Percentiles rank a stretch among this genome's conserved stretches.
phyloP scores from a whole-genome alignment of 2,888 invertebrate genomes.

The Tachystola acroxantha region DNA sequence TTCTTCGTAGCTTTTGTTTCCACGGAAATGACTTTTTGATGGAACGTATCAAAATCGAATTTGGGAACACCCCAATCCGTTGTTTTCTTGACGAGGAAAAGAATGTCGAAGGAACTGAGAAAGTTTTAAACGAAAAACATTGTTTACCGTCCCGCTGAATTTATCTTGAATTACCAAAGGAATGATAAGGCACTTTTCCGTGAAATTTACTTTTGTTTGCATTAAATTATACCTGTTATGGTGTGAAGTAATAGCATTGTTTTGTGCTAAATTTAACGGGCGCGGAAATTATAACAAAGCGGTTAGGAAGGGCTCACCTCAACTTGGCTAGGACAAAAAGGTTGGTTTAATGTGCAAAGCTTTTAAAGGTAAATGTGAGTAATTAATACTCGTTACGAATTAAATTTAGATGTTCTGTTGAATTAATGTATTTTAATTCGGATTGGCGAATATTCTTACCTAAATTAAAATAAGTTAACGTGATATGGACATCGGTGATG shows the following conservation, averaged over 20 bases:
- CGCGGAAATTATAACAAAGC: constrained; percentile 38
- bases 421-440: no score
- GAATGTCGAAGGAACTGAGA: constrained; percentile 16
- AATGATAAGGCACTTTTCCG: constrained; percentile 8
- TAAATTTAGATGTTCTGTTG: constrained; percentile 19
- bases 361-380: constrained; percentile 41
- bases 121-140: constrained; percentile 8
- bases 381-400: constrained; percentile 31
- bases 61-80: constrained; percentile 23
- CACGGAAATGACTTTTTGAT: constrained; percentile 68
- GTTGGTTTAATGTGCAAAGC: constrained; percentile 34
- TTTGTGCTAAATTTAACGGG: constrained; percentile 25
- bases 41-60: constrained; percentile 64
- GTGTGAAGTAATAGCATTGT: constrained; percentile 24
- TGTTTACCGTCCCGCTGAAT: constrained; percentile 8
- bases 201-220: constrained; percentile 9
- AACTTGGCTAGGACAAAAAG: constrained; percentile 30
- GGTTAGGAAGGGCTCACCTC: constrained; percentile 22
- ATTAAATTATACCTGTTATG: constrained; percentile 19
- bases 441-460: no score
- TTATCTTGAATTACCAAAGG: constrained; percentile 10
- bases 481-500: no score
- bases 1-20: constrained; percentile 62
- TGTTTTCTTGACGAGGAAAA: constrained; percentile 15
- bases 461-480: no score